phyloP scores from a whole-genome alignment of 2,888 invertebrate species.

The Apoderus coryli region DNA sequence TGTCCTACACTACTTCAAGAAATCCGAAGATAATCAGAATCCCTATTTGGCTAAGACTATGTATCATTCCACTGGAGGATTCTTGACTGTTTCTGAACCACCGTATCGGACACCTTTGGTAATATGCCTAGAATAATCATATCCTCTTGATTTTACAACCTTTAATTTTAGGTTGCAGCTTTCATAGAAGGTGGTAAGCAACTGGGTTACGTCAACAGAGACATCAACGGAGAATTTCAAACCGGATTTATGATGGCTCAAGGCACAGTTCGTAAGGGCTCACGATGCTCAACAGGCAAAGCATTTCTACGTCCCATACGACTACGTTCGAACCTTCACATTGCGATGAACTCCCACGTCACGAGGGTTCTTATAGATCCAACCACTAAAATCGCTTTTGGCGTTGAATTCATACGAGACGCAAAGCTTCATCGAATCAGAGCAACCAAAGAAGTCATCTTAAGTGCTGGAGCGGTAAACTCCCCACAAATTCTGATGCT shows the following conservation, averaged over 20 bases:
- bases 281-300: slow-evolving; percentile 78
- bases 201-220: slow-evolving; percentile 66
- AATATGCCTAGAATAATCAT: too few relatives aligned
- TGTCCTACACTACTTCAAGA: slow-evolving; percentile 72
- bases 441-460: slow-evolving; percentile 71
- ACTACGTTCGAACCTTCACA: slow-evolving; percentile 66
- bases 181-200: slow-evolving; percentile 64
- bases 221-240: slow-evolving; percentile 76
- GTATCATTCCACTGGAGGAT: slow-evolving; percentile 69
- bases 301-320: slow-evolving; percentile 73
- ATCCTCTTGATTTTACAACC: too few relatives aligned
- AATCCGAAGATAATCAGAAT: slow-evolving; percentile 82
- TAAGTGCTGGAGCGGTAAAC: slow-evolving; percentile 85
- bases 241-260: slow-evolving; percentile 84
- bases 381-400: slow-evolving; percentile 60
- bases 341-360: slow-evolving; percentile 70
- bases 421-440: slow-evolving; percentile 56
- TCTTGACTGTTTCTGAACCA: slow-evolving; percentile 71
- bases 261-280: slow-evolving; percentile 61
- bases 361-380: slow-evolving; percentile 62
- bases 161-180: slow-evolving; percentile 36
- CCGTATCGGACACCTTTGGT: slow-evolving; percentile 70
- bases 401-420: slow-evolving; percentile 66
- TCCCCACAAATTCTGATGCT: slow-evolving; percentile 89
- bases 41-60: slow-evolving; percentile 66